Base-by-base conservation (phyloP, 2,888 invertebrate genomes). In the Thereva nobilitata region DNA sequence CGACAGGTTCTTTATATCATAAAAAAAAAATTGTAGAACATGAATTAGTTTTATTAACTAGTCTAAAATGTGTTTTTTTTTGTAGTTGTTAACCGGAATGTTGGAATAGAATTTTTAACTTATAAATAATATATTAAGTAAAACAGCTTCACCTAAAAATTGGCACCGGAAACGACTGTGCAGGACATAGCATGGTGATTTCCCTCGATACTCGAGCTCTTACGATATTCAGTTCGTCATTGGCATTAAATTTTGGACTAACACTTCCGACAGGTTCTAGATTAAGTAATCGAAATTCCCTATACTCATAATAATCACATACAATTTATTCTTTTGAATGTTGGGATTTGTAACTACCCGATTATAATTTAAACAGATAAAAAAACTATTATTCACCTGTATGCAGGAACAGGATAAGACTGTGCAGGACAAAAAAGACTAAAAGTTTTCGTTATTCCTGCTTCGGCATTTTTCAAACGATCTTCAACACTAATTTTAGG, bases 401-500 rank as follows among this genome's bases (percentile, higher is more conserved):
- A 85, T 72, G 84, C 77, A 75, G 89, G 88, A 75, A 87, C 85
- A 70, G 88, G 88, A 80, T 84, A 89, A 50, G 86, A 87, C 81
- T 88, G 88, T 40, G 88, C 87, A 69, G 87, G 87, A 80, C 89
- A 89, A 74, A 87, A 79, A 71, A 89, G 78, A 2, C 42, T 35
- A 4, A 47, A 8, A 37, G 5, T 49, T 5, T 4, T 5, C 5
- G 7, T 40, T 5, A 40, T 12, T 9, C 66, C 71, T 5, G 77
- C 75, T 67, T 78, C 79, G 74, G 87, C 86, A 73, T 44, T 44
- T 44, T 44, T 74, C 10, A 63, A 80, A 65, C 77, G 76, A 82
- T 89, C 88, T 82, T 85, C 79, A 70, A 88, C 86, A 61, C 89
- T 88, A 78, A 90, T 89, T 82, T 90, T 89, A 79, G 79, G 79